phyloP scores from a whole-genome alignment of 2,113 vertebrate genomes.

The Mastomys coucha region DNA sequence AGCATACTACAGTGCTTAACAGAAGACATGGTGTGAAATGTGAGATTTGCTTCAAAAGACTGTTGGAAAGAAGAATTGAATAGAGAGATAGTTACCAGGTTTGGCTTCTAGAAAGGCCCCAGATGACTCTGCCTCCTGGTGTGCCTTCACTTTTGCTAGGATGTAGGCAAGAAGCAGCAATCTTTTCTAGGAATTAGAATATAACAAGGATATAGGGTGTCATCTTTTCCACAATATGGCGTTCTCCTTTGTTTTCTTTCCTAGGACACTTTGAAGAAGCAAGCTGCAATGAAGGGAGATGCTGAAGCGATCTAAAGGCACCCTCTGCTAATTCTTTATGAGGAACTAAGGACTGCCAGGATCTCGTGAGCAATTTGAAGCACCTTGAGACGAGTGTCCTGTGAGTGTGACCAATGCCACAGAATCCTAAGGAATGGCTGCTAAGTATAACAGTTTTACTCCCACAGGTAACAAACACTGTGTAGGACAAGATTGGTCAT shows the following conservation, averaged over 20 bases:
- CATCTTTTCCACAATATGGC: not conserved
- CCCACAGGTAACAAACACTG: not conserved
- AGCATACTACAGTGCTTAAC: not conserved
- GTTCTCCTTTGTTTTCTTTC: not conserved
- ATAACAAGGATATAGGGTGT: not conserved
- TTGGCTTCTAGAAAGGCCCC: not conserved
- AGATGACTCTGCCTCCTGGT: not conserved
- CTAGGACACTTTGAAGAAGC: not conserved
- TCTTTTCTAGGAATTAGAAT: not conserved
- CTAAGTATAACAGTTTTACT: not conserved
- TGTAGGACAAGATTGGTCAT: not conserved
- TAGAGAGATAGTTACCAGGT: not conserved
- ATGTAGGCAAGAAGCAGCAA: not conserved
- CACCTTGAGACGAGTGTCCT: not conserved
- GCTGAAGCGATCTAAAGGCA: not conserved
- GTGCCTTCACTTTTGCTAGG: not conserved
- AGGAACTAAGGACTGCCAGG: not conserved
- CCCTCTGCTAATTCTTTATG: not conserved
- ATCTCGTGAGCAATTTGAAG: not conserved
- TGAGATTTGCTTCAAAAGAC: slow-evolving; percentile 21
- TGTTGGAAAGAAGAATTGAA: not conserved
- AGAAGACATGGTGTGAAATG: slow-evolving; percentile 10
- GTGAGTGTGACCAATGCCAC: not conserved
- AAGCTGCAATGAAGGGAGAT: not conserved
- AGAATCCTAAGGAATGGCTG: not conserved